Base-by-base conservation (phyloP, 2,888 invertebrate species). In the Cephus sareptanus region DNA sequence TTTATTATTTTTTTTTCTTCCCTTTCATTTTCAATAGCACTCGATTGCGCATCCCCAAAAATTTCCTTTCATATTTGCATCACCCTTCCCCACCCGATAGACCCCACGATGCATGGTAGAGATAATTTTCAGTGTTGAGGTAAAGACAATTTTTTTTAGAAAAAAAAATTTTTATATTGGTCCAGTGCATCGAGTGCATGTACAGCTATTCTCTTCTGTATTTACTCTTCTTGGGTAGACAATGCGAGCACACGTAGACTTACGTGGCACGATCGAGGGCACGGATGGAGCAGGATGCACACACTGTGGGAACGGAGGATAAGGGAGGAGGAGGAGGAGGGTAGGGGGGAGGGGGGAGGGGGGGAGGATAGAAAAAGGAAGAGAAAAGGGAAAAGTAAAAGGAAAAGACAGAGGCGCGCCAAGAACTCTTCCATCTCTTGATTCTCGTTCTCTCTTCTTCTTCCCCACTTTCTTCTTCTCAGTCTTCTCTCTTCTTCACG, bases 311-410 rank as follows among this genome's bases (percentile, higher is more conserved):
- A 35, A 75, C 73, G 75, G 71, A 30, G 75, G 76, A 77, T 68
- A 76, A 75, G 75, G 56, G 40, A 76, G 73, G 73, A 74, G n/a
- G 23, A 23, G 76, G 75, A 74, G 78, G 71, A 75, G 77, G 75
- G 81, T n/a, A n/a, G n/a, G n/a, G n/a, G n/a, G n/a, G n/a, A n/a
- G 76, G 35, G 70, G 74, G 78, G 11, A 2, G 30, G 70, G 75
- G 81, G 76, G 78, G 56, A 77, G 75, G 80, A 79, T 78, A 78
- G 76, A 76, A 74, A 75, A 77, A 77, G 73, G 69, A 79, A 77
- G 75, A 76, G 75, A 71, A 76, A 81, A 80, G 76, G 78, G 78
- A 78, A 80, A 80, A 75, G 79, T 56, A 81, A 74, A 79, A 23
- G 76, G 78, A 78, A 78, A 80, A 80, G 76, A 78, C 23, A 81